A percentile compares a stretch with the other conserved stretches of the same genome.
Conservation (phyloP, 2,797 vertebrate species). For the Gambusia yucatana region DNA sequence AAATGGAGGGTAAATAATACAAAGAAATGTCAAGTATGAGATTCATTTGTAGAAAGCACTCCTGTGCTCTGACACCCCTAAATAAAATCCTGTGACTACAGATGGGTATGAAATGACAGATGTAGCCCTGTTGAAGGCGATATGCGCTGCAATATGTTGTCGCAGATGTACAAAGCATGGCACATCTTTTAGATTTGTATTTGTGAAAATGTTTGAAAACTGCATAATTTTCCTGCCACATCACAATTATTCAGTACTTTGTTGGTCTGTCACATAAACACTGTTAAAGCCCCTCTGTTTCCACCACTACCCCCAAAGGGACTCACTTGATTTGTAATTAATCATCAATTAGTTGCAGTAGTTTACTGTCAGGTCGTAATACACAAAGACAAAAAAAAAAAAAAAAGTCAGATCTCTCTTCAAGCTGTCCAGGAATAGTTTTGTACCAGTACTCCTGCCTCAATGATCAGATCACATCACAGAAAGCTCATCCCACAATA, state of each 20-base stretch:
- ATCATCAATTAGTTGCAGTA: neutral
- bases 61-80: neutral
- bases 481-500: slow-evolving; percentile 6
- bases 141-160: too few species aligned
- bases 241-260: neutral
- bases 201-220: neutral
- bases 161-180: neutral
- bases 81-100: neutral
- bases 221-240: neutral
- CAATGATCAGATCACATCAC: slow-evolving; percentile 6
- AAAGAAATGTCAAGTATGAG: neutral
- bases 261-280: neutral
- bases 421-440: slow-evolving; percentile 16
- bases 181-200: neutral
- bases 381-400: neutral
- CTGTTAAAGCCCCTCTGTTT: neutral
- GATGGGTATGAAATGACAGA: too few species aligned
- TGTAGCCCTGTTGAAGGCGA: too few species aligned
- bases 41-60: neutral
- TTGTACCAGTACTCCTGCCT: neutral
- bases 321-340: neutral
- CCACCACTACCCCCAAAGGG: neutral
- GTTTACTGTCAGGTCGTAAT: neutral
- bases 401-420: neutral
- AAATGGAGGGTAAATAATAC: neutral